Conservation (phyloP, 2,888 invertebrate species). For the Peribatodes rhomboidaria region DNA sequence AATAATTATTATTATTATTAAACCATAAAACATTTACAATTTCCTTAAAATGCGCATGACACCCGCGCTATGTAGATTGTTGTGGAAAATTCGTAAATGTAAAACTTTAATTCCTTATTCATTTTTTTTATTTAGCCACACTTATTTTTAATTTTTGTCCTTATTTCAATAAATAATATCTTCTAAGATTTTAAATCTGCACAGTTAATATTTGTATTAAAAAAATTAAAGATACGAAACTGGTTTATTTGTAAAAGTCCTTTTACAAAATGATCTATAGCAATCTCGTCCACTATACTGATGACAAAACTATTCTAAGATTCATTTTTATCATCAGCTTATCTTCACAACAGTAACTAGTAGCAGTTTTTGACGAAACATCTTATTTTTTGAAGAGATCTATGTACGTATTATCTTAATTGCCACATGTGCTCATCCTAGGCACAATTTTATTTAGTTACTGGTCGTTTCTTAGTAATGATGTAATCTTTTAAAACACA, state of each 20-base stretch:
- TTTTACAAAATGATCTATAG: background rate
- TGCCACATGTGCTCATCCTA: constrained; percentile 61
- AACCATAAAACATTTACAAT: background rate
- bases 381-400: constrained; percentile 39
- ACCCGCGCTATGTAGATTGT: background rate
- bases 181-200: background rate
- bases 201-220: too few species aligned
- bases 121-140: too few species aligned
- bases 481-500: constrained; percentile 63
- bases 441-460: constrained; percentile 40
- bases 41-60: background rate
- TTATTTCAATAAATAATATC: too few species aligned
- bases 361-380: constrained; percentile 34
- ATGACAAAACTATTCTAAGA: too few species aligned
- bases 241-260: background rate
- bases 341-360: constrained; percentile 25
- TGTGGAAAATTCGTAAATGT: too few species aligned
- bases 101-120: too few species aligned
- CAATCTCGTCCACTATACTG: too few species aligned
- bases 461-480: constrained; percentile 64
- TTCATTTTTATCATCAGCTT: constrained; percentile 6
- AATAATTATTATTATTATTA: too few species aligned
- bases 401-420: constrained; percentile 61
- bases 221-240: background rate
- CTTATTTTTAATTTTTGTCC: too few species aligned